These are phyloP conservation scores for Dermolepida albohirtum DNA, from an alignment of 2,888 invertebrate species.

Conservation along the genomic window DNA sequence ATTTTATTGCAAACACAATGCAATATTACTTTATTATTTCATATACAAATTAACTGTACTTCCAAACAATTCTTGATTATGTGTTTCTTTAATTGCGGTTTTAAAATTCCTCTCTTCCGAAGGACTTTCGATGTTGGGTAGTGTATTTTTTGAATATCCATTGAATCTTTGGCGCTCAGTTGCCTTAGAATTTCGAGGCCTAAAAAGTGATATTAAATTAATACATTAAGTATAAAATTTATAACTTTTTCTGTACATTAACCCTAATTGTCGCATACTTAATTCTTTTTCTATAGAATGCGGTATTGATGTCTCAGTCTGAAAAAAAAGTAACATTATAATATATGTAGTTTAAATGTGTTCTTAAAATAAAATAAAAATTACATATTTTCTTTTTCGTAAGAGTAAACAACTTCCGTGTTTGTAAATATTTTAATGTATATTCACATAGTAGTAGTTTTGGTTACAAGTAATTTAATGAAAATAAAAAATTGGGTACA, in stretches of 20 bases:
- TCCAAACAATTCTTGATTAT: slow-evolving; percentile 25
- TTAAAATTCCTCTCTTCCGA: slow-evolving; percentile 4
- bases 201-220: not conserved
- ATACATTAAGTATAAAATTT: slow-evolving; percentile 10
- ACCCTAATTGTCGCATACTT: slow-evolving; percentile 73
- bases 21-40: slow-evolving; percentile 2
- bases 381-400: no score
- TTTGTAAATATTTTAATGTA: no score
- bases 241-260: slow-evolving; percentile 61
- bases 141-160: not conserved
- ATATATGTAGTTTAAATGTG: not conserved
- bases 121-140: slow-evolving; percentile 16
- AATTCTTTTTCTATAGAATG: slow-evolving; percentile 76
- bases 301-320: slow-evolving; percentile 65
- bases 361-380: no score
- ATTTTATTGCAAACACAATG: no score
- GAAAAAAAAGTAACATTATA: slow-evolving; percentile 29
- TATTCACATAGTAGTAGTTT: no score
- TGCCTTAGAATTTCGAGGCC: slow-evolving; percentile 31
- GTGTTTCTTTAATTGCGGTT: slow-evolving; percentile 18
- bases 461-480: no score
- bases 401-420: no score
- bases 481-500: no score
- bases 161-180: slow-evolving; percentile 14
- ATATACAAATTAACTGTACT: slow-evolving; percentile 28